Conservation (phyloP, 1,140 invertebrate genomes). For the Aphidius gifuensis region DNA sequence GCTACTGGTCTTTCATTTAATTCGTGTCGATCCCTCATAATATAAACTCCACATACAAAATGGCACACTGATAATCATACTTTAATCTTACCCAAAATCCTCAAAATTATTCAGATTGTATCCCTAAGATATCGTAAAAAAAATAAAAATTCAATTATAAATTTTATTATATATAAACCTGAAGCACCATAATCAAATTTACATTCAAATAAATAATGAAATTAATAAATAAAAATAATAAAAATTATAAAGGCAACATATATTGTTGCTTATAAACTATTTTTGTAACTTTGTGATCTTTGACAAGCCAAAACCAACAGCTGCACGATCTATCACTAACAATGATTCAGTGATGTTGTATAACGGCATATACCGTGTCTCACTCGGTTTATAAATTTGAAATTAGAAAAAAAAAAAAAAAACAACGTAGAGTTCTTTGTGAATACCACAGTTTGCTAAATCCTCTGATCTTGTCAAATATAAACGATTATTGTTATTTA, state of each 20-base stretch:
- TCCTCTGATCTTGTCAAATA: slow-evolving; percentile 6
- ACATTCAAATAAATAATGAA: neutral
- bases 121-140: no score
- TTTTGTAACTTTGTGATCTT: slow-evolving; percentile 50
- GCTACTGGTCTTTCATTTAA: slow-evolving; percentile 55
- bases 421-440: no score
- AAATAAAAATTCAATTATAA: no score
- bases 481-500: no score
- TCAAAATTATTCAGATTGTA: neutral
- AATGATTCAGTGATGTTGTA: slow-evolving; percentile 52
- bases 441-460: slow-evolving; percentile 11
- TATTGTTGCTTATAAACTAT: slow-evolving; percentile 46
- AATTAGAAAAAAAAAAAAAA: slow-evolving; percentile 17
- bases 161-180: neutral
- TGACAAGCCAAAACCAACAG: slow-evolving; percentile 34
- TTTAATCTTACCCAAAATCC: neutral
- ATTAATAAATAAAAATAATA: no score
- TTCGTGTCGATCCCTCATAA: slow-evolving; percentile 43
- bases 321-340: slow-evolving; percentile 53
- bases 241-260: neutral
- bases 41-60: slow-evolving; percentile 44
- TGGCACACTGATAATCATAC: slow-evolving; percentile 24
- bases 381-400: slow-evolving; percentile 42
- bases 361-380: slow-evolving; percentile 31
- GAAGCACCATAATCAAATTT: neutral